A percentile compares a stretch with the other conserved stretches of the same genome.
Conservation (phyloP, 2,888 invertebrate species). For the Archips crataeganus region DNA sequence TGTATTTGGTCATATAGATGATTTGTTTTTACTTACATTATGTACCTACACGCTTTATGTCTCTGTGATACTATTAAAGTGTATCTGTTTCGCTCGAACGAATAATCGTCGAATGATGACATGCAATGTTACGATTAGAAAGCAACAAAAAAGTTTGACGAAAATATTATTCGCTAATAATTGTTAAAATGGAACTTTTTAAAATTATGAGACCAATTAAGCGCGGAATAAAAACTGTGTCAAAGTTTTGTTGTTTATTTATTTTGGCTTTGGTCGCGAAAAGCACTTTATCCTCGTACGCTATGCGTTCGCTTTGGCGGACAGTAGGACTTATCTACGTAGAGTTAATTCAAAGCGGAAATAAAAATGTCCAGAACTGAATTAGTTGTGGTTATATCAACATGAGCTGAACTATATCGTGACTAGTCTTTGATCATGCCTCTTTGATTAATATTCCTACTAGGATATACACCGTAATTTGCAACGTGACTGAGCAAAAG, state of each 20-base stretch:
- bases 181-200: background rate
- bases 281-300: background rate
- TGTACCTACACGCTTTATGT: no score
- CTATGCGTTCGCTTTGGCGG: background rate
- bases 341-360: background rate
- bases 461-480: conserved; percentile 40
- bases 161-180: background rate
- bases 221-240: background rate
- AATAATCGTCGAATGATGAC: background rate
- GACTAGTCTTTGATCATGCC: conserved; percentile 7
- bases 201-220: background rate
- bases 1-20: background rate
- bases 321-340: background rate
- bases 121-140: conserved; percentile 9
- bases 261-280: background rate
- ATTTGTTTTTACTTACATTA: no score
- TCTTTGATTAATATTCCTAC: conserved; percentile 35
- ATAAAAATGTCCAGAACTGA: conserved; percentile 4
- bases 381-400: conserved; percentile 11
- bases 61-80: background rate
- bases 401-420: conserved; percentile 7
- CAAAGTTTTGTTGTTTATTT: conserved; percentile 5
- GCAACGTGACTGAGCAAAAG: conserved; percentile 37
- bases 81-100: background rate
- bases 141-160: background rate